Conservation (phyloP, 2,888 invertebrate species). For the Macropis europaea region DNA sequence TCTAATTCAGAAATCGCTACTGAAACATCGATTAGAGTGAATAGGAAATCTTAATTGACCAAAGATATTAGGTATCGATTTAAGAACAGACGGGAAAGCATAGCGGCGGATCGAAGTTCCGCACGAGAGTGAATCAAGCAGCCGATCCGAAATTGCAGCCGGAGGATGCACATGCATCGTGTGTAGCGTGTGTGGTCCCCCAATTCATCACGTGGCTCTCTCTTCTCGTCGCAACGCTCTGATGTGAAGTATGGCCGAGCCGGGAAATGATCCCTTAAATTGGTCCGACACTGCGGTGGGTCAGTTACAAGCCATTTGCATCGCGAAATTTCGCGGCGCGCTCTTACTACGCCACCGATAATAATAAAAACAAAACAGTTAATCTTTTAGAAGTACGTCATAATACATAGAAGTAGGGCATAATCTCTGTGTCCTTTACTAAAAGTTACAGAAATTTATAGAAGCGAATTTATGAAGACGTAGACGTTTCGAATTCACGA, state of each 20-base stretch:
- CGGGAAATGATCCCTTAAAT: conserved; percentile 78
- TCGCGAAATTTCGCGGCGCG: conserved; percentile 58
- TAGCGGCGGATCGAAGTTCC: conserved; percentile 28
- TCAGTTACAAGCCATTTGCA: conserved; percentile 74
- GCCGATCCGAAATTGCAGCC: conserved; percentile 46
- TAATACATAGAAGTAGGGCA: too few relatives aligned
- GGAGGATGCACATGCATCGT: conserved; percentile 38
- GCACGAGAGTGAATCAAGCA: conserved; percentile 44
- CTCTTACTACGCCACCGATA: background rate
- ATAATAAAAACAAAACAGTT: background rate
- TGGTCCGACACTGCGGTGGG: conserved; percentile 77
- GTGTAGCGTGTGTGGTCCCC: conserved; percentile 69
- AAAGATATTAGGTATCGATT: too few relatives aligned
- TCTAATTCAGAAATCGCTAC: too few relatives aligned
- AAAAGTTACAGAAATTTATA: too few relatives aligned
- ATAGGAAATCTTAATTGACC: too few relatives aligned
- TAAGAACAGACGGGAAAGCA: too few relatives aligned
- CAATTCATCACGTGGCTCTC: conserved; percentile 66
- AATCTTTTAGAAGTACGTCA: too few relatives aligned
- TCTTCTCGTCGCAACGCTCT: conserved; percentile 72
- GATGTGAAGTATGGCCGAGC: conserved; percentile 71
- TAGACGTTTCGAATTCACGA: too few relatives aligned
- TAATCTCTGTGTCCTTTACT: too few relatives aligned
- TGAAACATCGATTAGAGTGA: too few relatives aligned
- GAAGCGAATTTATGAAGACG: too few relatives aligned